Evolutionary conservation across 2,797 vertebrate species (phyloP), one percentile per base, ranked within the genome.

Genomic region (Euthynnus affinis): DNA sequence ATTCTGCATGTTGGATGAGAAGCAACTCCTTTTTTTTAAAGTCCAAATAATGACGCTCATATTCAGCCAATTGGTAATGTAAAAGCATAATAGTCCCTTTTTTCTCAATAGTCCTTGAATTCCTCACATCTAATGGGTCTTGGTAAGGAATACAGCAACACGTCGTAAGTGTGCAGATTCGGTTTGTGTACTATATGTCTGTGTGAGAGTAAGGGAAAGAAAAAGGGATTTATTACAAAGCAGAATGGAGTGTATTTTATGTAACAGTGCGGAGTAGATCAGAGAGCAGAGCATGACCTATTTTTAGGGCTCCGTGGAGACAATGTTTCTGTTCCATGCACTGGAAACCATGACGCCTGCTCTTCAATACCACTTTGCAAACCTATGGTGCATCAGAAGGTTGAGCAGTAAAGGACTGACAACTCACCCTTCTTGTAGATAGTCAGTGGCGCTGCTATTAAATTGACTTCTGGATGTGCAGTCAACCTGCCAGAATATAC

Each of bases 211-310:
- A 81, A 84, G 71, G 48, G 17, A 73, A 58, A 82, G 76, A 87
- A 80, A 81, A 70, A 27, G 69, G 68, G 71, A 87, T 84, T 91
- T 78, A 71, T 76, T 88, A 84, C 83, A 89, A 89, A 88, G 83
- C 87, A 18, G 81, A 87, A 82, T 85, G 71, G 78, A 86, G 82
- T 86, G 80, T 89, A 74, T 90, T 90, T 94, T 93, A 94, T 90
- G 88, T 91, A 92, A 91, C 89, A 80, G 83, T 83, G 85, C 48
- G 52, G 89, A 90, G 85, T 77, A 89, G 88, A 92, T 92, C 93
- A 93, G 89, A 94, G 90, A 93, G 87, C 88, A 87, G 91, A 90
- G 90, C 89, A 67, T 94, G 93, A 92, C 92, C 92, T 92, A 94
- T 92, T 94, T 94, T 88, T 79, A 68, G 83, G 87, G 85, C 90